Conservation (phyloP, 2,113 vertebrate genomes). For the Epinephelus moara region DNA sequence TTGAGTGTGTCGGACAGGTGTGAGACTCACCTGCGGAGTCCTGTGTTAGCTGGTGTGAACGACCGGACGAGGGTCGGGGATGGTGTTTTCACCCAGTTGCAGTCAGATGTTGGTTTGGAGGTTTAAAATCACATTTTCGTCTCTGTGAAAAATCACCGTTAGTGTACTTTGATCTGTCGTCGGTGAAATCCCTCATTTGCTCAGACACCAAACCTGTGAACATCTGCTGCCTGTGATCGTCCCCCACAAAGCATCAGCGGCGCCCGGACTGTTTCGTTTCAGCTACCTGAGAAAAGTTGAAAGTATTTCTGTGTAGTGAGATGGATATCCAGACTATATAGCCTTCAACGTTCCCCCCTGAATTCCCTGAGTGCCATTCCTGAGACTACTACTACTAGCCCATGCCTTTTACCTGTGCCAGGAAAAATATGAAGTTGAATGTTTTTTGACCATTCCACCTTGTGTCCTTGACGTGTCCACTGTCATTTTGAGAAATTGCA, state of each 20-base stretch:
- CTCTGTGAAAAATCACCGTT: slow-evolving; percentile 22
- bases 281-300: slow-evolving; percentile 40
- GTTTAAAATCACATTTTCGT: slow-evolving; percentile 13
- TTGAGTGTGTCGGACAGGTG: slow-evolving; percentile 36
- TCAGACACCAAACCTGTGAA: slow-evolving; percentile 32
- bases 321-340: slow-evolving; percentile 75
- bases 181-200: background rate
- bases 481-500: slow-evolving; percentile 31
- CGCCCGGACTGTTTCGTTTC: slow-evolving; percentile 27
- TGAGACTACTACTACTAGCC: slow-evolving; percentile 76
- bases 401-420: slow-evolving; percentile 80
- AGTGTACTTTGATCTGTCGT: slow-evolving; percentile 13
- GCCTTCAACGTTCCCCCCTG: slow-evolving; percentile 57
- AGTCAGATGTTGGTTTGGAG: slow-evolving; percentile 28
- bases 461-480: slow-evolving; percentile 50
- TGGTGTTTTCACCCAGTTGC: slow-evolving; percentile 4
- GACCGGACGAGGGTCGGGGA: background rate
- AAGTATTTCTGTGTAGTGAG: slow-evolving; percentile 54
- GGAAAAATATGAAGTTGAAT: slow-evolving; percentile 72
- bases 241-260: slow-evolving; percentile 32
- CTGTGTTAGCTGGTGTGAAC: background rate
- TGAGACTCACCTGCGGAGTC: slow-evolving; percentile 10
- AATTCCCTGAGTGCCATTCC: slow-evolving; percentile 71
- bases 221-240: slow-evolving; percentile 15
- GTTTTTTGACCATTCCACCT: slow-evolving; percentile 61